A percentile compares a stretch with the other conserved stretches of the same genome.
These are phyloP conservation scores for Trichoplusia ni DNA, from an alignment of 1,140 invertebrate genomes.

Conservation along the genomic window DNA sequence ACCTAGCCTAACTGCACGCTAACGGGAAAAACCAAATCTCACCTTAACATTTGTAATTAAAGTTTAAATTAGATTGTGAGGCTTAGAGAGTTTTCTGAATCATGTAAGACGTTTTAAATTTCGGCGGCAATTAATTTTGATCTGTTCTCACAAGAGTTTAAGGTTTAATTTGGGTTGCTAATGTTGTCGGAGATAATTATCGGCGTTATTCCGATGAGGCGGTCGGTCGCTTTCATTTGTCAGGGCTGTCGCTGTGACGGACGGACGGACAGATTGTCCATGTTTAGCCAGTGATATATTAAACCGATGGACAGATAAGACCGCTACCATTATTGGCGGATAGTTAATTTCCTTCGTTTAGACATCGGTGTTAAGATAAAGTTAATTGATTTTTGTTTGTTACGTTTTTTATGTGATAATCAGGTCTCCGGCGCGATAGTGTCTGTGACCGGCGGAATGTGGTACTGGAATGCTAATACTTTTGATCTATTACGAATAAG, in stretches of 20 bases:
- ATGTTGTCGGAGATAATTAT: conserved; percentile 47
- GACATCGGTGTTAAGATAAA: conserved; percentile 13
- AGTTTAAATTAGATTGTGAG: conserved; percentile 29
- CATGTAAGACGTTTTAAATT: background rate
- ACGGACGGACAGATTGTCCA: conserved; percentile 40
- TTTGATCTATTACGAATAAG: background rate
- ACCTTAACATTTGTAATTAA: background rate
- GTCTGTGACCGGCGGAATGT: conserved; percentile 7
- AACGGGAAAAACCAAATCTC: conserved; percentile 2
- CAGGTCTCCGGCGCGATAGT: background rate
- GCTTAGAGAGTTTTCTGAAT: background rate
- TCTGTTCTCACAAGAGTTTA: background rate
- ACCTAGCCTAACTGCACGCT: conserved; percentile 35
- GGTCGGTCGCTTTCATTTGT: conserved; percentile 51
- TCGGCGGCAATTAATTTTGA: conserved; percentile 6
- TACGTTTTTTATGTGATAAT: conserved; percentile 28
- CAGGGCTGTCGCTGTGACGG: conserved; percentile 37
- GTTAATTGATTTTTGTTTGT: conserved; percentile 32
- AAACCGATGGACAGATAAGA: conserved; percentile 50
- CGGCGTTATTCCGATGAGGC: conserved; percentile 38
- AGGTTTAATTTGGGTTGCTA: conserved; percentile 21
- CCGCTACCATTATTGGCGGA: conserved; percentile 33
- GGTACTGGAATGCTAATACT: conserved; percentile 13
- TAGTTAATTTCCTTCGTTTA: conserved; percentile 33
- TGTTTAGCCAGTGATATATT: conserved; percentile 53